Base-by-base conservation (phyloP, 2,113 vertebrate species). In the Mobula hypostoma region DNA sequence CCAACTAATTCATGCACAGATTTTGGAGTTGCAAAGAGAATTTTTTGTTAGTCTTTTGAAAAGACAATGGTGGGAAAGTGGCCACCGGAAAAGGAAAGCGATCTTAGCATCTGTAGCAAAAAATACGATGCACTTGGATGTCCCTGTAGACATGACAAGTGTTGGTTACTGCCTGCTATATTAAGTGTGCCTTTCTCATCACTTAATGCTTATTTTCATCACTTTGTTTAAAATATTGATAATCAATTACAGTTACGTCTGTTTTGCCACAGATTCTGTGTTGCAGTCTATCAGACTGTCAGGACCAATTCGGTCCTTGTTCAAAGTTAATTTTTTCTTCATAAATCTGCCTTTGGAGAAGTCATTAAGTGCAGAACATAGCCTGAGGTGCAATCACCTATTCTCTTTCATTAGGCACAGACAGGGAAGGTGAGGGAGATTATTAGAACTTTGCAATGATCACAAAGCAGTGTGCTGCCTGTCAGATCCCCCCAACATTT, bases 211-310 rank as follows among this genome's bases (percentile, higher is more conserved):
- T 97, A 98, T 99, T 99, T 98, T 99, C 98, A 99, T 98, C 98
- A 98, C 98, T 99, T 98, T 98, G 98, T 98, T 98, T 99, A 98
- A 99, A 99, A 99, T 99, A 99, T 99, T 99, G 98, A 99, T 99
- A 98, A 99, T 99, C 98, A 99, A 99, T 99, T 99, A 99, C 97
- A 96, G 96, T 97, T 97, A 98, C 98, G 98, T 99, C 98, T 99
- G 98, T 99, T 99, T 99, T 98, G 97, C 98, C 97, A 98, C 97
- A 98, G 98, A 98, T 99, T 97, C 96, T 97, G 97, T 99, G 99
- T 99, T 98, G 97, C 96, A 97, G 98, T 98, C 98, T 98, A 98
- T 99, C 98, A 98, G 97, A 95, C 98, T 99, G 98, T 99, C 98
- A 98, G 97, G 97, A 97, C 98, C 98, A 98, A 99, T 99, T 98